phyloP scores from a whole-genome alignment of 2,888 invertebrate species.

The Thumatha senex region DNA sequence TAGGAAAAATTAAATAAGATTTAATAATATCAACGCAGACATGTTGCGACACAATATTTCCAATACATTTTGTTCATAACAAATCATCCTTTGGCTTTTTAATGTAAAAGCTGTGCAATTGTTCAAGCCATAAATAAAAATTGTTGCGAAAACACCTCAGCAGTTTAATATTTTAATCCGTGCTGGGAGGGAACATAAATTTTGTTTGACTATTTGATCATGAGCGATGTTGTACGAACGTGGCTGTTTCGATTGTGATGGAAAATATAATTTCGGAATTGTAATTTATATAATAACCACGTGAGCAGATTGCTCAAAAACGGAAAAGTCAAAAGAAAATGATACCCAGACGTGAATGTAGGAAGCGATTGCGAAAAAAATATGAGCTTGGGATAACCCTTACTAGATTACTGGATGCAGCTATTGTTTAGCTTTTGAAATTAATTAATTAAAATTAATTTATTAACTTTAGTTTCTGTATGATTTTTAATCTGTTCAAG shows the following conservation, averaged over 20 bases:
- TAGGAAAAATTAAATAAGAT: too few species aligned
- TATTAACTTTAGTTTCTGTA: too few species aligned
- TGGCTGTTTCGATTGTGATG: constrained; percentile 36
- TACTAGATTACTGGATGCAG: too few species aligned
- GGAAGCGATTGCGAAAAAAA: too few species aligned
- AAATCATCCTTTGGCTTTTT: constrained; percentile 59
- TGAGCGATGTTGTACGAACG: constrained; percentile 18
- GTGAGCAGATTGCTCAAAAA: too few species aligned
- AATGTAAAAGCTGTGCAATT: constrained; percentile 60
- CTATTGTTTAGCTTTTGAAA: too few species aligned
- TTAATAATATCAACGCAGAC: too few species aligned
- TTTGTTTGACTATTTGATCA: constrained; percentile 63
- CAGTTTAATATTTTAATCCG: constrained; percentile 76
- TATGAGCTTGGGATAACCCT: too few species aligned
- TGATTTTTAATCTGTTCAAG: too few species aligned
- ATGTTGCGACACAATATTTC: constrained; percentile 25
- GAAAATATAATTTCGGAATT: constrained; percentile 14
- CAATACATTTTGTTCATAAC: constrained; percentile 55
- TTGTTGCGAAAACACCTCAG: constrained; percentile 69
- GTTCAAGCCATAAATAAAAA: constrained; percentile 70
- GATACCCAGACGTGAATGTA: too few species aligned
- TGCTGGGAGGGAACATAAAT: constrained; percentile 60
- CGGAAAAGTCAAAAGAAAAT: too few species aligned
- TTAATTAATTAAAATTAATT: too few species aligned
- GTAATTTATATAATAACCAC: not conserved